Conservation (phyloP, 1,140 invertebrate genomes). For the Gonioctena quinquepunctata region DNA sequence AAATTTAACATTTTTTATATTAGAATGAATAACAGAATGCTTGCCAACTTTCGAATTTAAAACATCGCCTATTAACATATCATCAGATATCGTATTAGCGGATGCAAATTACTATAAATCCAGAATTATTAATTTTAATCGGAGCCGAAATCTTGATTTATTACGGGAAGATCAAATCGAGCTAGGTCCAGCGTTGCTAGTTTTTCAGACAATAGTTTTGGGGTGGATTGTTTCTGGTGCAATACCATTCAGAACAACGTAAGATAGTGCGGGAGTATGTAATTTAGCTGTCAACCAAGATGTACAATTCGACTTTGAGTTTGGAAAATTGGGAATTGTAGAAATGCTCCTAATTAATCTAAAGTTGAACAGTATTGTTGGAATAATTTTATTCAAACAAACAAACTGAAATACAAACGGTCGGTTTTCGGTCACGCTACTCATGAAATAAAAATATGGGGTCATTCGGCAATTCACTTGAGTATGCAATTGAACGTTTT, state of each 20-base stretch:
- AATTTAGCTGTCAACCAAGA: background rate
- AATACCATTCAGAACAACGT: background rate
- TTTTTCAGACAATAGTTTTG: constrained; percentile 45
- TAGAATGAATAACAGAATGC: constrained; percentile 21
- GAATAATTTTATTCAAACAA: constrained; percentile 39
- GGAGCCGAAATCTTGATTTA: constrained; percentile 36
- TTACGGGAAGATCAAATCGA: constrained; percentile 35
- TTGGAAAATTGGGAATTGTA: constrained; percentile 45
- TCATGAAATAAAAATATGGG: constrained; percentile 35
- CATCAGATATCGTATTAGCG: constrained; percentile 35
- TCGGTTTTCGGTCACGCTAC: constrained; percentile 47
- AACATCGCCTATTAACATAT: constrained; percentile 26
- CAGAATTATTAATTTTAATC: constrained; percentile 38
- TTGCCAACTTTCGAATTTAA: constrained; percentile 21
- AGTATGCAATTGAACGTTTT: constrained; percentile 42
- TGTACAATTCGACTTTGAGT: constrained; percentile 27
- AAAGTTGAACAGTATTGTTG: constrained; percentile 40
- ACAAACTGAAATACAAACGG: constrained; percentile 30
- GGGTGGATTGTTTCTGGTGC: constrained; percentile 47
- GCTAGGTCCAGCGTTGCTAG: constrained; percentile 34
- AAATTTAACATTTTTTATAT: background rate
- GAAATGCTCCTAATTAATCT: constrained; percentile 22
- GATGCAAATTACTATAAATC: constrained; percentile 35
- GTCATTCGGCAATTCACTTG: constrained; percentile 45
- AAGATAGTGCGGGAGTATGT: background rate